Conservation (phyloP, 2,797 vertebrate species). For the Parauchenoglanis punctatus region DNA sequence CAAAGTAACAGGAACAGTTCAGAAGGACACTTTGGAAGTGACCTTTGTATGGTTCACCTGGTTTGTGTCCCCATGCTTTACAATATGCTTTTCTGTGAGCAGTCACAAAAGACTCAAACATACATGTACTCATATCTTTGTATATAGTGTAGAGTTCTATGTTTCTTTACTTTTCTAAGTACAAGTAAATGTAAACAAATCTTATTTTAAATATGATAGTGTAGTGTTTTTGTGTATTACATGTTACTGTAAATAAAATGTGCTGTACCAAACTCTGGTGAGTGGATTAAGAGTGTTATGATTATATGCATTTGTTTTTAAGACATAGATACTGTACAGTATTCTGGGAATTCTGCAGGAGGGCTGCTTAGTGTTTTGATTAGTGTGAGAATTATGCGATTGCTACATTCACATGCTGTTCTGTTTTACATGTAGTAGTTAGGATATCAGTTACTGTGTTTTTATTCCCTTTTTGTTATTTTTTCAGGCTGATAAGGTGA, state of each 20-base stretch:
- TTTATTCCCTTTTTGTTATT: neutral
- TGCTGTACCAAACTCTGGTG: slow-evolving; percentile 57
- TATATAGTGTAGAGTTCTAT: slow-evolving; percentile 77
- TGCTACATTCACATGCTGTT: slow-evolving; percentile 71
- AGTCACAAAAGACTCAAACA: slow-evolving; percentile 15
- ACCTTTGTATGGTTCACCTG: slow-evolving; percentile 33
- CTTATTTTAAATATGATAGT: slow-evolving; percentile 57
- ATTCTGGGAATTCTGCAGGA: slow-evolving; percentile 57
- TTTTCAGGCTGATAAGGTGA: neutral
- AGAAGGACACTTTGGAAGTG: slow-evolving; percentile 67
- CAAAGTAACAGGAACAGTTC: slow-evolving; percentile 35
- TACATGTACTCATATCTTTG: slow-evolving; percentile 70
- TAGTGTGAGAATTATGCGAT: slow-evolving; percentile 70
- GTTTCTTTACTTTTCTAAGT: slow-evolving; percentile 58
- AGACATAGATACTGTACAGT: slow-evolving; percentile 56
- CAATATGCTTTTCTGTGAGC: neutral
- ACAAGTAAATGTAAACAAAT: slow-evolving; percentile 61
- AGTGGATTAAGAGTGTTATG: slow-evolving; percentile 47
- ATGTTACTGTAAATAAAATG: slow-evolving; percentile 71
- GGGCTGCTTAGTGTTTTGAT: slow-evolving; percentile 73
- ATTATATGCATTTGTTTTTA: slow-evolving; percentile 52
- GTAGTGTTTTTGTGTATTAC: slow-evolving; percentile 59
- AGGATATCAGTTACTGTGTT: neutral
- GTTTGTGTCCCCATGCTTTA: neutral
- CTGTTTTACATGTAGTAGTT: neutral